Base-by-base conservation (phyloP, 2,113 vertebrate species). In the Ailurus styani region DNA sequence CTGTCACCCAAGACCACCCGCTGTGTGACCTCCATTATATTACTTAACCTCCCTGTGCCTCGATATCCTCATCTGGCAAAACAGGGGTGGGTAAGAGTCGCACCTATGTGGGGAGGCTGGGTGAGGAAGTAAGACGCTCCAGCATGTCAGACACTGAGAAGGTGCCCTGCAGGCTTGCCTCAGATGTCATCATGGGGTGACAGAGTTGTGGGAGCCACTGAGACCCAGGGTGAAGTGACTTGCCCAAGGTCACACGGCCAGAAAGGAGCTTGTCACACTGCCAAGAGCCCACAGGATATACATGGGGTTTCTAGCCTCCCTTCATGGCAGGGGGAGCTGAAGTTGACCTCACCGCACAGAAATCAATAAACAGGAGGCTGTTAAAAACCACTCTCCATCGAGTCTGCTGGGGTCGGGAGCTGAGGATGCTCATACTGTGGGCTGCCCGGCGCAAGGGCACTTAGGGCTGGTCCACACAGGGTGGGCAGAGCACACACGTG, bases 201-300 rank as follows among this genome's bases (percentile, higher is more conserved):
- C 62, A 21, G 25, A 7, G 68, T 45, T 20, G 12, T 45, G 42
- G 66, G 66, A 57, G 29, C 8, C 5, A 15, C 34, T 20, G 47
- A 40, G 40, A 62, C 25, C 62, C 11, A 6, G 11, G 15, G 29
- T 0, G 23, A 82, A 91, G 55, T 21, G 66, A 83, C n/a, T 0
- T 27, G n/a, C 6, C 52, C 95, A 98, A 97, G 95, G 97, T 97
- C 96, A 91, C 20, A 2, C 27, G 57, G 81, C 34, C 82, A 34
- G 85, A 70, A n/a, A 70, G 40, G 52, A 45, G 57, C 91, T 15
- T 75, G 55, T 29, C 90, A 52, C 25, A 79, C 96, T 93, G 93
- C 92, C 3, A 68, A 93, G 87, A 97, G 90, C 94, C 88, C 73
- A 91, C 14, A 94, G 97, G 98, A 98, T 98, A 96, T 88, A 94